These are phyloP conservation scores for Fragum fragum DNA, from an alignment of 2,888 invertebrate species.

Conservation along the genomic window DNA sequence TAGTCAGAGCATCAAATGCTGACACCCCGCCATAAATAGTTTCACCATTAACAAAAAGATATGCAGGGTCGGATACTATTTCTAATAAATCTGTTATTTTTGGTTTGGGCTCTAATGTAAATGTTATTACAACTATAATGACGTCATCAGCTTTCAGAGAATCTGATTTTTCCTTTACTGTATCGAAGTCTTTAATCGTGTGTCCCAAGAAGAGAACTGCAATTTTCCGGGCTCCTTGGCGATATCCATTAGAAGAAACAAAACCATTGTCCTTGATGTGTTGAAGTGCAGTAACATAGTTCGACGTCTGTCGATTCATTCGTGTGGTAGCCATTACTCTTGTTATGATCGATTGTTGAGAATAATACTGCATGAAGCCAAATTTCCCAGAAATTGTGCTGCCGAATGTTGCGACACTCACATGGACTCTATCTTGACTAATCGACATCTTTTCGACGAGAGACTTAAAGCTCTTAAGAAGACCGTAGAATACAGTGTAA, in stretches of 20 bases:
- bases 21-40: background rate
- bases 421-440: background rate
- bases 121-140: background rate
- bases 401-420: background rate
- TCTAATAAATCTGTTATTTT: background rate
- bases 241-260: background rate
- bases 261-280: slow-evolving; percentile 9
- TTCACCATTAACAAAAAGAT: background rate
- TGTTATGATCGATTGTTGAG: background rate
- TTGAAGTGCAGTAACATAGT: background rate
- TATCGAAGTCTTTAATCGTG: background rate
- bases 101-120: background rate
- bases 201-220: background rate
- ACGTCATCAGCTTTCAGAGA: background rate
- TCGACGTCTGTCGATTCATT: background rate
- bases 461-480: background rate
- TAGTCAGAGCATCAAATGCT: background rate
- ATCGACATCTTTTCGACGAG: background rate
- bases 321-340: background rate
- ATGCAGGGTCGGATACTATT: background rate
- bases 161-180: background rate
- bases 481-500: background rate
- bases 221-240: background rate
- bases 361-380: background rate
- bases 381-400: background rate